Base-by-base conservation (phyloP, 2,113 vertebrate species). In the Muntiacus muntjak region DNA sequence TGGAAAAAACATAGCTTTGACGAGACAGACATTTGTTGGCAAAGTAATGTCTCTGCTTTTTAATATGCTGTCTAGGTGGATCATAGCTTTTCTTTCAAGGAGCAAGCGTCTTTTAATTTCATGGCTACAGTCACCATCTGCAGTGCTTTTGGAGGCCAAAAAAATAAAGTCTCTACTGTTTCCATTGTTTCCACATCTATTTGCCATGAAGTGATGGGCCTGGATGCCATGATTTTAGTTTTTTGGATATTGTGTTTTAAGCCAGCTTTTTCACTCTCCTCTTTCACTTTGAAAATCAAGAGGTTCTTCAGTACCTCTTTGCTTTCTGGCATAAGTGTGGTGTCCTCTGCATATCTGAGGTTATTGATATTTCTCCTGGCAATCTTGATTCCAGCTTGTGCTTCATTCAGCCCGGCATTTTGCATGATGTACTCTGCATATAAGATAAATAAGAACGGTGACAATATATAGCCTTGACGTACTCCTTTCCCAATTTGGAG, bases 51-150 rank as follows among this genome's bases (percentile, higher is more conserved):
- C 64, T 67, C 8, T 67, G 64, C 33, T 67, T 67, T 67, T 36
- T 0, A 67, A 36, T 67, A 10, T 67, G 8, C 33, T 36, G 0
- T 67, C 33, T 67, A 36, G 64, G 4, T 21, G 4, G 0, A 2
- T 67, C 33, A 21, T 67, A 67, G 1, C 64, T 67, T 36, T 67
- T 5, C 64, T 67, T 67, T 9, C 8, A 67, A 36, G 64, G 2
- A 67, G 33, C 1, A 67, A 67, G 64, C 4, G 0, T 67, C 33
- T 21, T 36, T 67, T 67, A 10, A 67, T 67, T 36, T 67, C 64
- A 67, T 67, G 64, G 64, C 33, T n/a, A 4, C 33, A 67, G 33
- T 67, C 33, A 21, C 5, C 64, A 67, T 67, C 64, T 36, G n/a
- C 64, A 36, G 8, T 67, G 64, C 21, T 36, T 67, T 36, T 67